A percentile compares a stretch with the other conserved stretches of the same genome.
Conservation (phyloP, 2,797 vertebrate species). For the Propithecus deckenii region DNA sequence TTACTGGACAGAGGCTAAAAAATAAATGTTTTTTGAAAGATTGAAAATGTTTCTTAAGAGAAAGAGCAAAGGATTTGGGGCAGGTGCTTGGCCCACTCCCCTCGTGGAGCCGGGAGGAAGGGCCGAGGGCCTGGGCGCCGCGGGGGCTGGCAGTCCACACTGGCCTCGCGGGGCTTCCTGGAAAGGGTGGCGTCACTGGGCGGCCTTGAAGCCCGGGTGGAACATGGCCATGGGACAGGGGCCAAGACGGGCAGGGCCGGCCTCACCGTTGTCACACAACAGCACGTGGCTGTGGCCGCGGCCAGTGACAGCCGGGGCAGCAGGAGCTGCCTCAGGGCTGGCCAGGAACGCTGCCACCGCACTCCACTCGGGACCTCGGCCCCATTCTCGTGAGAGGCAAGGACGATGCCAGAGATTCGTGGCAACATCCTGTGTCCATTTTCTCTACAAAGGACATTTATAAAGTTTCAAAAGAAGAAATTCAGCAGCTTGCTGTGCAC, state of each 20-base stretch:
- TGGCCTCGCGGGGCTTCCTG: neutral
- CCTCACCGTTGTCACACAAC: neutral
- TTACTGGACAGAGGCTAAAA: neutral
- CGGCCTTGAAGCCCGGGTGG: neutral
- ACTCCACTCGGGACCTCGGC: neutral
- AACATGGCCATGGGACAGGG: rapidly evolving
- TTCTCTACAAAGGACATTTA: neutral
- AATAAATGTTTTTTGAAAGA: neutral
- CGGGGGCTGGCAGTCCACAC: neutral
- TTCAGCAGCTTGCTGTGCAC: neutral
- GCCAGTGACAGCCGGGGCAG: rapidly evolving
- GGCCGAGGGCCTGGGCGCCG: rapidly evolving
- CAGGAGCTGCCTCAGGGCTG: rapidly evolving
- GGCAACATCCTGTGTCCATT: rapidly evolving
- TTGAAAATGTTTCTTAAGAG: neutral
- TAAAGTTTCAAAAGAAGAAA: neutral
- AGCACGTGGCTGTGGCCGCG: neutral
- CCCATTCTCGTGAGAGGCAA: neutral
- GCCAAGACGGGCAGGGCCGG: neutral
- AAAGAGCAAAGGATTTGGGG: neutral
- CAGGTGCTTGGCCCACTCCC: no score
- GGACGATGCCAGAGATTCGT: neutral
- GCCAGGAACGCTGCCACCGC: neutral
- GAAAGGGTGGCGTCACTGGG: neutral
- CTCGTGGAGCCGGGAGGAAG: rapidly evolving